Base-by-base conservation (phyloP, 2,888 invertebrate species). In the Sarcophaga caerulescens region DNA sequence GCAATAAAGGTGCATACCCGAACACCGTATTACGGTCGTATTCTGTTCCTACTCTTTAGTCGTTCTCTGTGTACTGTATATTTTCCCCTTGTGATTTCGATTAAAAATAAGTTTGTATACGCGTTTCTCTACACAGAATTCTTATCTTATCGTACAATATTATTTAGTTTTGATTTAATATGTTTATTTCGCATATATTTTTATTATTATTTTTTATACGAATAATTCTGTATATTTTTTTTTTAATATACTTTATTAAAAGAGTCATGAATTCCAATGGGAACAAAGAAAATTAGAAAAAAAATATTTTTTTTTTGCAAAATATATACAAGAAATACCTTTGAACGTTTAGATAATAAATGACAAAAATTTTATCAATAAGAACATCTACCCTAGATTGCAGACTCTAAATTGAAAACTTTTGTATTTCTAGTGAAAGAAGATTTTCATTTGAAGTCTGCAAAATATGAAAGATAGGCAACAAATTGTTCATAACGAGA, bases 71-170 rank as follows among this genome's bases (percentile, higher is more conserved):
- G 12, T 52, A 52, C 17, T 14, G 52, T 14, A 52, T 52, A 52
- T 52, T 52, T 14, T 14, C 52, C 52, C 52, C 52, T 52, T 52
- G 10, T 52, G 17, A 4, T 52, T 52, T 52, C 17, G 17, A 52
- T 52, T 52, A 52, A 52, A 52, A 14, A 2, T 14, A 52, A 52
- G 17, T 14, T 52, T 52, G 12, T 52, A 14, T 52, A 14, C 52
- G 4, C 17, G 17, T 52, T 65, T 65, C 8, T 65, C 1, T 35
- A 35, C 5, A 65, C 17, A 10, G 35, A 14, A 25, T 57, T 21
- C 35, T 69, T 81, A 81, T 81, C 81, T 81, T 81, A 81, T 81
- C 81, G 35, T 35, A 35, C 10, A 35, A 65, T 35, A 21, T 59
- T 80, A 73, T 35, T 68, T 44, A 25, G 21, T 68, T 74, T 74